Conservation (phyloP, 2,113 vertebrate species). For the Promerops cafer region DNA sequence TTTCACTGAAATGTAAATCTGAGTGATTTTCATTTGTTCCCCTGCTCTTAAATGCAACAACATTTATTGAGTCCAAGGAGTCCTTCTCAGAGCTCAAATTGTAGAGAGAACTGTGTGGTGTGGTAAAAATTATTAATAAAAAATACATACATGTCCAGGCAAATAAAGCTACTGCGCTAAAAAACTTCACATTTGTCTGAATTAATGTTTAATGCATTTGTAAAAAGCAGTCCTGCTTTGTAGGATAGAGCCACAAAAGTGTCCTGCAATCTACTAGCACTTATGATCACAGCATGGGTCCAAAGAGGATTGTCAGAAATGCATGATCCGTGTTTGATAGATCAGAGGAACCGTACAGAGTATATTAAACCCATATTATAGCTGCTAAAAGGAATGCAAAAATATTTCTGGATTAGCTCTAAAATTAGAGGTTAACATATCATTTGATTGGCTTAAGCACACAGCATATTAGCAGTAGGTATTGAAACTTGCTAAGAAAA, state of each 20-base stretch:
- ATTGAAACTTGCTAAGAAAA: neutral
- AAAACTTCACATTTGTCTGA: conserved; percentile 75
- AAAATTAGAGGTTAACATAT: neutral
- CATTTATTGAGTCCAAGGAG: conserved; percentile 62
- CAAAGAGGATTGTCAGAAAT: conserved; percentile 44
- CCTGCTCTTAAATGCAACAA: conserved; percentile 66
- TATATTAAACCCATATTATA: neutral
- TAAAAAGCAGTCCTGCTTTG: conserved; percentile 74
- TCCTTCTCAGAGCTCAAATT: conserved; percentile 59
- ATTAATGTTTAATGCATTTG: conserved; percentile 84
- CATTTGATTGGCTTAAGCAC: neutral
- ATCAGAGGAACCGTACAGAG: neutral
- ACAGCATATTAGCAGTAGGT: neutral
- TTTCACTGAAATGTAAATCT: conserved; percentile 68
- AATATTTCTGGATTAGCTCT: neutral
- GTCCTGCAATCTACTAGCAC: conserved; percentile 51
- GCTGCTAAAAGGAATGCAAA: neutral
- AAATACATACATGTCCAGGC: conserved; percentile 73
- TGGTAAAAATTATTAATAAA: conserved; percentile 76
- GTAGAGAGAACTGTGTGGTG: conserved; percentile 41
- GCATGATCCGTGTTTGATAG: conserved; percentile 15
- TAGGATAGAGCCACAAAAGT: conserved; percentile 55
- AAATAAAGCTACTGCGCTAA: conserved; percentile 64
- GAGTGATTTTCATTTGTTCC: conserved; percentile 54
- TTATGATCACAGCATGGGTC: conserved; percentile 64